Evolutionary conservation across 2,797 vertebrate genomes (phyloP).

Genomic region (Macropodus opercularis): DNA sequence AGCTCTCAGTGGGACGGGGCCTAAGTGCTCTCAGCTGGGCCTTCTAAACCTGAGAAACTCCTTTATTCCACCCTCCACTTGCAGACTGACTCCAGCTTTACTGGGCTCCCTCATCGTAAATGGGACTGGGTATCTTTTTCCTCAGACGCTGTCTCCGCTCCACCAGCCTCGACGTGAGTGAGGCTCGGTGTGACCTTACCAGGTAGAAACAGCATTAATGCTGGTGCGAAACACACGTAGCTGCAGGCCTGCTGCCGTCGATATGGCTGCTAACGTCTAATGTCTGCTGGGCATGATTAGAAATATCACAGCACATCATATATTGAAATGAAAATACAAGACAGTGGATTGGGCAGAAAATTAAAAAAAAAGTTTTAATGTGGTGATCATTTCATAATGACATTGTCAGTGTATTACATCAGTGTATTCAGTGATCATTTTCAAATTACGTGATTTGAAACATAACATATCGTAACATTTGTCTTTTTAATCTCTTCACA

Average conservation of each 20-base stretch:
- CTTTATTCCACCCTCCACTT: conserved; percentile 70
- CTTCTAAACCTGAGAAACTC: conserved; percentile 65
- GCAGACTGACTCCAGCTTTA: conserved; percentile 74
- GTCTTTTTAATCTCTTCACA: no score
- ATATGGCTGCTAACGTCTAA: conserved; percentile 39
- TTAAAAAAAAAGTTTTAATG: neutral
- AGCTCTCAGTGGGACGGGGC: conserved; percentile 42
- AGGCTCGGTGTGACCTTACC: conserved; percentile 60
- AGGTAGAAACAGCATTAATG: conserved; percentile 71
- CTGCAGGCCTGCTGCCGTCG: conserved; percentile 25
- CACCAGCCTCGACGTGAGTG: conserved; percentile 56
- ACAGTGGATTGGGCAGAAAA: no score
- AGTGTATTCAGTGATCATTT: no score
- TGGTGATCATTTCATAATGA: no score
- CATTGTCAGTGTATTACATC: neutral
- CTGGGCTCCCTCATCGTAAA: conserved; percentile 66
- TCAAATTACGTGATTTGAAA: no score
- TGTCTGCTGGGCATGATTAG: conserved; percentile 33
- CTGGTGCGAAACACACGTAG: conserved; percentile 68
- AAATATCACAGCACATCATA: conserved; percentile 4
- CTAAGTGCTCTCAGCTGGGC: conserved; percentile 31
- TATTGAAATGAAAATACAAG: neutral
- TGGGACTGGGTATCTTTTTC: conserved; percentile 62
- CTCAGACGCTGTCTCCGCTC: conserved; percentile 43
- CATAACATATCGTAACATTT: no score